Conservation (phyloP, 2,113 vertebrate species). For the Piaya cayana region DNA sequence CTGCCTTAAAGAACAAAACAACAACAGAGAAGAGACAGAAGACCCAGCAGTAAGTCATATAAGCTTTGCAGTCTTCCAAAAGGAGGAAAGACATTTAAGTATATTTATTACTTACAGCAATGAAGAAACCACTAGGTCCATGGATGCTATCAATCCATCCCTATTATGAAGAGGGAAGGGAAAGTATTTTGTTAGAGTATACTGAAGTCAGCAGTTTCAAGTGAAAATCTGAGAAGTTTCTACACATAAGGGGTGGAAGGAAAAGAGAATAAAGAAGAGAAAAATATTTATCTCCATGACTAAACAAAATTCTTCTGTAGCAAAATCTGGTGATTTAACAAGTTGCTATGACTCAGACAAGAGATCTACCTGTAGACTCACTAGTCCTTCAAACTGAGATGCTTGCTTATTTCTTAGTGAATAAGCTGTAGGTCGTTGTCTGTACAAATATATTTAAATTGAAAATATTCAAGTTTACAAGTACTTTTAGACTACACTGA, state of each 20-base stretch:
- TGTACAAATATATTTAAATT: not conserved
- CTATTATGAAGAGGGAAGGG: conserved; percentile 65
- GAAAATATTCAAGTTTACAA: not conserved
- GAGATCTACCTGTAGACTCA: not conserved
- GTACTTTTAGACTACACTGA: not conserved
- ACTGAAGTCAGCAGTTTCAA: not conserved
- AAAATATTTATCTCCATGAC: not conserved
- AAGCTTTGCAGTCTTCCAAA: not conserved
- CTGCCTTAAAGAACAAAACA: conserved; percentile 84
- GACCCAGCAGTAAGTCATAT: conserved; percentile 36
- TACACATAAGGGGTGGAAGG: not conserved
- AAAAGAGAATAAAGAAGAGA: not conserved
- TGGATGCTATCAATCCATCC: conserved; percentile 99
- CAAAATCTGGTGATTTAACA: not conserved
- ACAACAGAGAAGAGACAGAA: conserved; percentile 22
- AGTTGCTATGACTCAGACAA: not conserved
- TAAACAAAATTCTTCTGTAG: not conserved
- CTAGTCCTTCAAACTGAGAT: not conserved
- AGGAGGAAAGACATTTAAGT: not conserved
- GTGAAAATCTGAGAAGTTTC: not conserved
- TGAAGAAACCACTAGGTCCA: conserved; percentile 96
- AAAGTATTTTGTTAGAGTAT: not conserved
- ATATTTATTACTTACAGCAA: conserved; percentile 87
- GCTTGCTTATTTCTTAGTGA: not conserved
- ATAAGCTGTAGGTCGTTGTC: not conserved